Conservation (phyloP, 1,140 invertebrate species). For the Aphidius gifuensis region DNA sequence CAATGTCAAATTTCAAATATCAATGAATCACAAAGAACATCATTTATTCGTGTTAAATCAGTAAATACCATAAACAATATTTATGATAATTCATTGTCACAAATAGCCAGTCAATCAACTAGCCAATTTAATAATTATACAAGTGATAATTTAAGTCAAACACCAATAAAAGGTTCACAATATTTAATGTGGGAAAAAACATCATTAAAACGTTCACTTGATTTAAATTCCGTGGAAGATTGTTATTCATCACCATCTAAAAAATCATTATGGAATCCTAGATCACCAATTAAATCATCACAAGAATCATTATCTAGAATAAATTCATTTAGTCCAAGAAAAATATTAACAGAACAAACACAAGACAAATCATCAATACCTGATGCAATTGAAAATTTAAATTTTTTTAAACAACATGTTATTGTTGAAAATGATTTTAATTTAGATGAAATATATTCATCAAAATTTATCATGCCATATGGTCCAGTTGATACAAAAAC, state of each 20-base stretch:
- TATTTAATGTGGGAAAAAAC: too few relatives aligned
- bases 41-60: too few relatives aligned
- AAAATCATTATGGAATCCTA: not conserved
- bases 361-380: not conserved
- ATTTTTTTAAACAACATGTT: conserved; percentile 34
- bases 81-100: too few relatives aligned
- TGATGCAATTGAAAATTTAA: conserved; percentile 37
- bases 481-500: conserved; percentile 21
- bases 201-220: too few relatives aligned
- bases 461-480: conserved; percentile 29
- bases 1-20: too few relatives aligned
- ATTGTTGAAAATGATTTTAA: conserved; percentile 36
- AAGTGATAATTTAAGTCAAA: too few relatives aligned
- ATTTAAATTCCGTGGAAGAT: too few relatives aligned
- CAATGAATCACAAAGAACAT: too few relatives aligned
- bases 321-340: not conserved
- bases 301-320: not conserved
- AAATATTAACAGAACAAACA: not conserved
- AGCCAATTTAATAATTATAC: too few relatives aligned
- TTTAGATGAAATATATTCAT: conserved; percentile 37
- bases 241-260: not conserved
- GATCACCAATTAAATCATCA: not conserved
- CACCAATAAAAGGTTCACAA: too few relatives aligned
- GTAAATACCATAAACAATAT: too few relatives aligned
- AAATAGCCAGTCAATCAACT: too few relatives aligned